Conservation (phyloP, 2,113 vertebrate species). For the Pontoporia blainvillei region DNA sequence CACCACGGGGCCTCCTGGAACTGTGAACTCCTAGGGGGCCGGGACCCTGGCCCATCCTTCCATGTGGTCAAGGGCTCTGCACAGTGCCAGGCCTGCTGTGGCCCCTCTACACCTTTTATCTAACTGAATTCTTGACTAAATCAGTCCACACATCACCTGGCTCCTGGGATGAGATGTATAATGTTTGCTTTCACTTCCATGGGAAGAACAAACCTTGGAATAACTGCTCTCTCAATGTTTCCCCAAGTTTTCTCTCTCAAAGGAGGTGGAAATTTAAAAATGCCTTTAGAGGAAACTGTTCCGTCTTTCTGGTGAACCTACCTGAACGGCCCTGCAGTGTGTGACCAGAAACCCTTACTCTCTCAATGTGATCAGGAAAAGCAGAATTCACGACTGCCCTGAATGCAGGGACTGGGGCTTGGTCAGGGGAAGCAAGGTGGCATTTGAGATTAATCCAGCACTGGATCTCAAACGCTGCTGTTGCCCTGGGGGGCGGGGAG, state of each 20-base stretch:
- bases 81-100: rapidly evolving
- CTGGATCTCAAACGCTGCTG: neutral
- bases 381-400: neutral
- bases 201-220: neutral
- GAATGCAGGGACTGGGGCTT: neutral
- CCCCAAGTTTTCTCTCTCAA: neutral
- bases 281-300: neutral
- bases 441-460: rapidly evolving
- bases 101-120: neutral
- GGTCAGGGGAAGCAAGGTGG: neutral
- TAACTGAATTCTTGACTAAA: neutral
- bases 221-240: neutral
- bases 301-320: neutral
- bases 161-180: neutral
- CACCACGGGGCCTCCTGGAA: neutral
- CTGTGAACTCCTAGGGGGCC: rapidly evolving
- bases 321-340: too few species aligned
- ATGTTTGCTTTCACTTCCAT: neutral
- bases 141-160: neutral
- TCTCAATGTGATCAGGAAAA: neutral
- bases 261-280: neutral
- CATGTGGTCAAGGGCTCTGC: neutral
- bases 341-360: neutral
- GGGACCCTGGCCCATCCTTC: neutral
- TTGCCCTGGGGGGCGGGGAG: neutral